Base-by-base conservation (phyloP, 2,113 vertebrate genomes). In the Strix aluco region DNA sequence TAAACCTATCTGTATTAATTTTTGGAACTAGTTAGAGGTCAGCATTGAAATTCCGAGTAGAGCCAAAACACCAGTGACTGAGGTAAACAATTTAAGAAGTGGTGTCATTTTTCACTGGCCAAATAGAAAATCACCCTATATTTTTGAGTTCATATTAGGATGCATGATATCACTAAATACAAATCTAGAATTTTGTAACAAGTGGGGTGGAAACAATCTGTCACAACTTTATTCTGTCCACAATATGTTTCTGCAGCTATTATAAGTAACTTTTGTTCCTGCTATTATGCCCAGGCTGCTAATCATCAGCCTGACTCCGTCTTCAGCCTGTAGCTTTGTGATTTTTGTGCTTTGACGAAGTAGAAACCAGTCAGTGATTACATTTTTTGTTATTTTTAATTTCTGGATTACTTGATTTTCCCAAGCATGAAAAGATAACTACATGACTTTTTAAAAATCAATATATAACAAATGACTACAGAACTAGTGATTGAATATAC, bases 1-100 rank as follows among this genome's bases (percentile, higher is more conserved):
- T 86, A 94, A 95, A 74, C 15, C 30, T n/a, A 84, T 77, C 69
- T 65, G 65, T 83, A 78, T 61, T 92, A 86, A 79, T 86, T 92
- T 96, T 91, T 94, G 84, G 88, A 95, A 95, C 75, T 30, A 30
- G 26, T 73, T 93, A 90, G 92, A 91, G 88, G 94, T 94, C 90
- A 95, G 63, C 25, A 42, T 11, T 78, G 81, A 96, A 85, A 93
- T 90, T 94, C 80, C 81, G 83, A 91, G 61, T 61, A 91, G 52
- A 81, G 80, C 65, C 91, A 89, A 94, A 94, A 2, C 7, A 22
- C 25, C 78, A 87, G 65, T 46, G 73, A 62, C 34, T 84, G 51
- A 78, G 46, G 36, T 59, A 94, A 92, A 36, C 34, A 79, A 58
- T 86, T 88, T 84, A 83, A 91, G n/a, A 86, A 88, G 57, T 61